Evolutionary conservation across 2,888 invertebrate genomes (phyloP), one percentile per base, ranked within the genome.

Genomic region (Xylophagus ater): DNA sequence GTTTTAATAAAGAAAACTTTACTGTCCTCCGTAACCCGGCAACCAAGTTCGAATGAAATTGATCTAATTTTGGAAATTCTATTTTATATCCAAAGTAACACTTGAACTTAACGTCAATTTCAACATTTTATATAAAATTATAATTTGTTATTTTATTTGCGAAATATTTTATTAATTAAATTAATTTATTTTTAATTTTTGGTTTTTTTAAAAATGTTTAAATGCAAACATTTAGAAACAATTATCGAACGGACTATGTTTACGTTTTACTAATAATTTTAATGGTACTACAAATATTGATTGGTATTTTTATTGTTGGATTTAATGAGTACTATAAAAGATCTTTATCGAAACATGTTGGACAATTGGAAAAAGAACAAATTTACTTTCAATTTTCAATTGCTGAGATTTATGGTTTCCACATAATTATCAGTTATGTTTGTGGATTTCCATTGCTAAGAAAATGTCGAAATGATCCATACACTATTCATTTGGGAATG

Each of bases 391-490:
- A 26, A 18, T 33, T 45, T 14, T 41, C 38, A 10, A 28, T 45
- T 7, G 36, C 44, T 21, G 41, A 46, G 32, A 19, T 47, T 10
- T 43, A 28, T 25, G 43, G 42, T 10, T 7, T 41, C 3, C 41
- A 48, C 20, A 13, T 46, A 2, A 36, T 43, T 15, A 31, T 46
- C 6, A 29, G 28, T 17, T 47, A 44, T 31, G 31, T 29, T 5
- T 45, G 44, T 28, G 45, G 46, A 2, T 19, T 40, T 12, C n/a
- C 28, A 15, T 34, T 47, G 4, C 12, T 41, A 13, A 26, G 10
- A 14, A 42, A 41, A 32, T 33, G 26, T 13, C 9, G 23, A 12
- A 15, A 15, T 3, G 47, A 49, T 9, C 26, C 41, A 1, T 38
- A 41, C 23, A 40, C 47, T 3, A 19, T 15, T 4, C 42, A 47